A percentile compares a stretch with the other conserved stretches of the same genome.
Conservation (phyloP, 2,888 invertebrate genomes). For the Lithophane semibrunnea region DNA sequence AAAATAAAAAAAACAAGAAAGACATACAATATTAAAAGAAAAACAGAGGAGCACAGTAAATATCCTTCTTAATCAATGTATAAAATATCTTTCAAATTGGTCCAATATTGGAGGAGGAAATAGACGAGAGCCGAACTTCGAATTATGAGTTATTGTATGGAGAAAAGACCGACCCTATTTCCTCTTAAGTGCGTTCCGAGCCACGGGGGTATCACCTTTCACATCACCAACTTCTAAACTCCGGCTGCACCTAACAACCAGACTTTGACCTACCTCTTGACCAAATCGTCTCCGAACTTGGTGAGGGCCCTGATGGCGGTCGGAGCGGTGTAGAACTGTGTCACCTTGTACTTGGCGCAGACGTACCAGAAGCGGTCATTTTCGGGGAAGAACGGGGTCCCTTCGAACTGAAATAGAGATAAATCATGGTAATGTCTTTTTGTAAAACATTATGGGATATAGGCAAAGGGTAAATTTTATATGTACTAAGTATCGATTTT, state of each 20-base stretch:
- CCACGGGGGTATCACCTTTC: neutral
- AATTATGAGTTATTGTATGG: too few species aligned
- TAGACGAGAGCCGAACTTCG: too few species aligned
- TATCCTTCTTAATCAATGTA: too few species aligned
- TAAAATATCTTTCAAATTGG: too few species aligned
- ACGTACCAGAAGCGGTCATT: conserved; percentile 98
- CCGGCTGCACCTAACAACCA: neutral
- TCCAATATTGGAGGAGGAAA: too few species aligned
- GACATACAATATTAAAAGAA: too few species aligned
- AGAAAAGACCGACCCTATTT: too few species aligned
- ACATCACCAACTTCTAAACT: neutral
- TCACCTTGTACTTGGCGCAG: conserved; percentile 97
- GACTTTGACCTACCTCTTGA: conserved; percentile 91
- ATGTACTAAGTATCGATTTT: neutral
- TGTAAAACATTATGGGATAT: neutral
- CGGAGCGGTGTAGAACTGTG: conserved; percentile 99
- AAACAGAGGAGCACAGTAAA: too few species aligned
- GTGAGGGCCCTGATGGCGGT: conserved; percentile 99
- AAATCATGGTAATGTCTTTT: conserved; percentile 7
- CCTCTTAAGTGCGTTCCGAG: neutral
- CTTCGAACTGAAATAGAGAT: conserved; percentile 94
- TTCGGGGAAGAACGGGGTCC: conserved; percentile 98
- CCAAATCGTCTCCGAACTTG: conserved; percentile 97
- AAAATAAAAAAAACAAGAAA: too few species aligned
- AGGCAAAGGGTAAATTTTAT: neutral